Conservation (phyloP, 2,113 vertebrate genomes). For the Nicator chloris region DNA sequence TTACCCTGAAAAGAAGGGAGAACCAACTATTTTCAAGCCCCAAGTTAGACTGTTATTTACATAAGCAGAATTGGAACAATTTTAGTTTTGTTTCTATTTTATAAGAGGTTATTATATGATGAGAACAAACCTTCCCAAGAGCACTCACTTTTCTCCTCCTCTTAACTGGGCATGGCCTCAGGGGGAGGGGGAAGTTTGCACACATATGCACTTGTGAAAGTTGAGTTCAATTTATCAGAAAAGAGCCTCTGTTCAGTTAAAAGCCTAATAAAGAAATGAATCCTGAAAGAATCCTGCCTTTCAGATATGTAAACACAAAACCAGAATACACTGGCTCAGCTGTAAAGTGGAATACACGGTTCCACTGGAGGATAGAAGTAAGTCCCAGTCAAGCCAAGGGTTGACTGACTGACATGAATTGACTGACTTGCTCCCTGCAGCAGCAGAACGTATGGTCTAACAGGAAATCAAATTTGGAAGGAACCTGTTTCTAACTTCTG, state of each 20-base stretch:
- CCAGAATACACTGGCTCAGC: not conserved
- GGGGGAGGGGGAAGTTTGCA: not conserved
- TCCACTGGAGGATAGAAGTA: not conserved
- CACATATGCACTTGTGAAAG: not conserved
- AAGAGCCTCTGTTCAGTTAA: not conserved
- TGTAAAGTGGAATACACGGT: not conserved
- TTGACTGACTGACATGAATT: not conserved
- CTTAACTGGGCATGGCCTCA: not conserved
- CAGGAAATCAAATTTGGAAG: not conserved
- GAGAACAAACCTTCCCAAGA: not conserved
- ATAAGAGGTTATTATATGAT: not conserved
- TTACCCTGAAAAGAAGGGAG: constrained; percentile 34
- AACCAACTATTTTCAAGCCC: not conserved
- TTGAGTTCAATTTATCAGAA: not conserved
- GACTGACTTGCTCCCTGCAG: not conserved
- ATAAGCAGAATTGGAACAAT: not conserved
- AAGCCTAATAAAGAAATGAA: constrained; percentile 6
- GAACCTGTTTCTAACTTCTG: not conserved
- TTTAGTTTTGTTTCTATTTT: not conserved
- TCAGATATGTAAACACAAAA: not conserved
- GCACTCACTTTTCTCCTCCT: not conserved
- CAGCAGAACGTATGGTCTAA: not conserved
- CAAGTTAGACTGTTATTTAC: not conserved
- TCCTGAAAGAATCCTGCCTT: not conserved
- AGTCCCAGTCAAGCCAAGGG: not conserved